Evolutionary conservation across 2,888 invertebrate genomes (phyloP), one percentile per base, ranked within the genome.

Genomic region (Parelbella ahira): DNA sequence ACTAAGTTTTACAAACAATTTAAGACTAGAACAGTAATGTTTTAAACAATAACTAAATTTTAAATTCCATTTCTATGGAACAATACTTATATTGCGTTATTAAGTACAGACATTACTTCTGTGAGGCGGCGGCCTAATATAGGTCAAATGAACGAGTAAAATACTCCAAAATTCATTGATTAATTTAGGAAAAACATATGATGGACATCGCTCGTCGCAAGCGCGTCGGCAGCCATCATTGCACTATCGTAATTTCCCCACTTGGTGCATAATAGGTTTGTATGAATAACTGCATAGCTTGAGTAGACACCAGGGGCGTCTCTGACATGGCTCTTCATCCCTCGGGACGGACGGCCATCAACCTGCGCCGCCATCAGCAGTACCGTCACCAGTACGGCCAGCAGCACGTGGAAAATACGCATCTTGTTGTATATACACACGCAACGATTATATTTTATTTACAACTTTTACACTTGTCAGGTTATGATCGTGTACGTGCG

Each of bases 61-160:
- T 32, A 23, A 19, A 11, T 9, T 29, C 13, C 23, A 23, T 29
- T n/a, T 29, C 7, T 15, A 34, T 25, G 15, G 10, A 28, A 30
- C 15, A 43, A 43, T 43, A 43, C 42, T 43, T 12, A 23, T 8
- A 45, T 61, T 62, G 52, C 57, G 59, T 46, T 42, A 53, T 71
- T 74, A 79, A 75, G 68, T 80, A 80, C 76, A 74, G 62, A 69
- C 36, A 38, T 66, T 61, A 68, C 67, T 72, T 74, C 63, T 73
- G 63, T 50, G 64, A 79, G 75, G 80, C 78, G 68, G 76, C 4
- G 54, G 58, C 78, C 77, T 78, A 75, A 71, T 72, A 52, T 75
- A 80, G 81, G 75, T 61, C 56, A 50, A 46, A 25, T 30, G 18
- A 24, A 15, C 43, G 57, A 65, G 59, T 51, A 41, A 37, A 49